These are phyloP conservation scores for Lethenteron reissneri DNA, from an alignment of 2,113 vertebrate genomes.

Conservation along the genomic window DNA sequence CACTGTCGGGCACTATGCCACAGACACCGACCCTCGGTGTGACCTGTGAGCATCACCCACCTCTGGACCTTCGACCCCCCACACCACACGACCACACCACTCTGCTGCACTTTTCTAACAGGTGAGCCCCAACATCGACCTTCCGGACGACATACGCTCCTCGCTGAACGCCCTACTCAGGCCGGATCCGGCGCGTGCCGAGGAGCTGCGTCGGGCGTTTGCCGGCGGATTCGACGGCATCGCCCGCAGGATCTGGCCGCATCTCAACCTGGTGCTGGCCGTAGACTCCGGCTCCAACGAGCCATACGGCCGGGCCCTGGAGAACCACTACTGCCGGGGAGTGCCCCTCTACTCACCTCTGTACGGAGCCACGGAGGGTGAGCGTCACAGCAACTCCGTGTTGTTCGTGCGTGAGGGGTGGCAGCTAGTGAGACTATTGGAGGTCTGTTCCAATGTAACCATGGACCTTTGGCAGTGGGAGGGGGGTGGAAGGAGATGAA, in stretches of 20 bases:
- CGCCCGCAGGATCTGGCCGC: conserved; percentile 44
- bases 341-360: conserved; percentile 57
- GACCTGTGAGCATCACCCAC: too few species aligned
- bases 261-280: conserved; percentile 41
- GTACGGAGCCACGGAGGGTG: conserved; percentile 49
- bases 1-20: too few species aligned
- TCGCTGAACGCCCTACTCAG: conserved; percentile 20
- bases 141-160: conserved; percentile 22
- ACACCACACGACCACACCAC: too few species aligned
- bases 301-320: conserved; percentile 32
- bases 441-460: too few species aligned
- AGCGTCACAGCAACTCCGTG: neutral
- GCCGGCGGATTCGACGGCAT: conserved; percentile 36
- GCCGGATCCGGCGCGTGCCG: conserved; percentile 28
- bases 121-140: conserved; percentile 20
- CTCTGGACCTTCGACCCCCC: too few species aligned
- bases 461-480: too few species aligned
- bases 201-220: conserved; percentile 27
- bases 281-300: conserved; percentile 36
- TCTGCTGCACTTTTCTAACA: too few species aligned
- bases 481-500: too few species aligned
- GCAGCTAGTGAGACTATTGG: too few species aligned
- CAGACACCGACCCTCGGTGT: too few species aligned
- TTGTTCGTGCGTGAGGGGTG: too few species aligned
- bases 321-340: conserved; percentile 34